These are phyloP conservation scores for Acheta domesticus DNA, from an alignment of 2,888 invertebrate genomes.

Conservation along the genomic window DNA sequence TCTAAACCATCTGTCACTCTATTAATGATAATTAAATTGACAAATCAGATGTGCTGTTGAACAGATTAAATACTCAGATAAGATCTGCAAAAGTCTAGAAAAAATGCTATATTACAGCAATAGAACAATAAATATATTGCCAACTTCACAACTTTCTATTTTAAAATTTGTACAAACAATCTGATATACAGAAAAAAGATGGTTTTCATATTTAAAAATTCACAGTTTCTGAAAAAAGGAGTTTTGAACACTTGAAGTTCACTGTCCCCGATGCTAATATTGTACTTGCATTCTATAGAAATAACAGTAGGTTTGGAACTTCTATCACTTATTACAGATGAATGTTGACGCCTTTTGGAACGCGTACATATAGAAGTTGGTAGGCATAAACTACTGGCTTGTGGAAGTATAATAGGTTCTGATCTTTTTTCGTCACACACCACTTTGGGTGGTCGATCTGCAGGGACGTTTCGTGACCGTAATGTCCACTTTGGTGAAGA, in stretches of 20 bases:
- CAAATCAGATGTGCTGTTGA: not conserved
- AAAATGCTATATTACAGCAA: not conserved
- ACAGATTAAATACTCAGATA: not conserved
- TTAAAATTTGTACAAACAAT: not conserved
- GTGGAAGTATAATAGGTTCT: too few species aligned
- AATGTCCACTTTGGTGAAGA: slow-evolving; percentile 21
- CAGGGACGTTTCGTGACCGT: slow-evolving; percentile 21
- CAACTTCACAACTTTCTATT: not conserved
- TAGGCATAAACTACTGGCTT: too few species aligned
- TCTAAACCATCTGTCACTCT: too few species aligned
- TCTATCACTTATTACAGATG: not conserved
- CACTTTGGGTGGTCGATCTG: not conserved
- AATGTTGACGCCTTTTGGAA: not conserved
- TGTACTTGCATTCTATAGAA: too few species aligned
- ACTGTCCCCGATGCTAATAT: too few species aligned
- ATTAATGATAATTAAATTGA: too few species aligned
- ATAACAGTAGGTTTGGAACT: not conserved
- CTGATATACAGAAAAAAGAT: not conserved
- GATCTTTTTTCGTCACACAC: too few species aligned
- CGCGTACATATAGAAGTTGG: not conserved
- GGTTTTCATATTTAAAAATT: too few species aligned
- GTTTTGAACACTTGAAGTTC: too few species aligned
- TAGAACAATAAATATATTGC: slow-evolving; percentile 5
- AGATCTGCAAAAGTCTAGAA: not conserved
- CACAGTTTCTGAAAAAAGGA: too few species aligned